Percentiles rank a stretch among this genome's conserved stretches.
These are phyloP conservation scores for Xenopus petersii DNA, from an alignment of 2,797 vertebrate species.

Conservation along the genomic window DNA sequence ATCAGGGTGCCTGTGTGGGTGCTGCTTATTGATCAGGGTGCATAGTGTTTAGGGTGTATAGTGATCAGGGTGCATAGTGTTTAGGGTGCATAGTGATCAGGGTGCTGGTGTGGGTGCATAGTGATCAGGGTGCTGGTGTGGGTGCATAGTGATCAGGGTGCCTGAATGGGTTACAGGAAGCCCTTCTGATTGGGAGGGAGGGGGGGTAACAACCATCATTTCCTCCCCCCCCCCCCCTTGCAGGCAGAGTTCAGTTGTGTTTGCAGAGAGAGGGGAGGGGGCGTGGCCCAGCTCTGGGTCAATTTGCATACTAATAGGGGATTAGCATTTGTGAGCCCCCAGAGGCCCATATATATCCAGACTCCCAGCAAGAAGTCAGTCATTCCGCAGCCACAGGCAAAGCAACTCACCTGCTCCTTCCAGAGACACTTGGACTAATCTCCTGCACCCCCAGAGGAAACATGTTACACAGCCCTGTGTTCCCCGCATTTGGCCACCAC, in stretches of 20 bases:
- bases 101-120: too few relatives aligned
- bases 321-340: slow-evolving; percentile 27
- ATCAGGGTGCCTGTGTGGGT: background rate
- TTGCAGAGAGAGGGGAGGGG: slow-evolving; percentile 12
- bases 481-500: slow-evolving; percentile 1
- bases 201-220: background rate
- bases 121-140: background rate
- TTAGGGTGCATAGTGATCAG: too few relatives aligned
- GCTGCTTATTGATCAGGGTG: background rate
- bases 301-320: slow-evolving; percentile 39
- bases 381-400: background rate
- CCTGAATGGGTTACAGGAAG: slow-evolving; percentile 11
- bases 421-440: background rate
- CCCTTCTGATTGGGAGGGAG: background rate
- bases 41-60: too few relatives aligned
- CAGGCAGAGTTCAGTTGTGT: slow-evolving; percentile 10
- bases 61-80: background rate
- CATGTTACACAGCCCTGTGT: slow-evolving; percentile 21
- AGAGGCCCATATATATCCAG: slow-evolving; percentile 8
- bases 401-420: background rate
- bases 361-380: too few relatives aligned
- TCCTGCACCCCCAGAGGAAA: background rate
- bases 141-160: background rate
- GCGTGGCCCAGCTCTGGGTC: background rate
- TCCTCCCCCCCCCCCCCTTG: slow-evolving; percentile 12